Evolutionary conservation across 2,113 vertebrate genomes (phyloP).

Genomic region (Empidonax traillii): DNA sequence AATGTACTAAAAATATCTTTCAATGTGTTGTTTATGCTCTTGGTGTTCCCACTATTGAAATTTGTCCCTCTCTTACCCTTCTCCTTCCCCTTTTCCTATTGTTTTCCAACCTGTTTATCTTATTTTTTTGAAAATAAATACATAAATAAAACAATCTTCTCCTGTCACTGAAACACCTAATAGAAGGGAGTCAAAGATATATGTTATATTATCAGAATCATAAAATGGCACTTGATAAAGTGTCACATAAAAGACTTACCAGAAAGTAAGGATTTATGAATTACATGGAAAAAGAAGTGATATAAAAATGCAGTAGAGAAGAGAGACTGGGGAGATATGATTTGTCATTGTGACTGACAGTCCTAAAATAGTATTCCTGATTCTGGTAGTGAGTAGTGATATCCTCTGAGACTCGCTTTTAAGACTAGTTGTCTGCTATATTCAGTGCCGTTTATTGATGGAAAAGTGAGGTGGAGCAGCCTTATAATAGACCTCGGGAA

Average conservation of each 20-base stretch:
- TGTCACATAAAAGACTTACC: constrained; percentile 29
- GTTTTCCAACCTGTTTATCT: not conserved
- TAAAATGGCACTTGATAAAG: constrained; percentile 48
- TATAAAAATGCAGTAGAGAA: constrained; percentile 33
- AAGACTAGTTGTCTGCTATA: not conserved
- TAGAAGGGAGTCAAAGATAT: not conserved
- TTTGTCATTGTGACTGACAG: constrained; percentile 64
- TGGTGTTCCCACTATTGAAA: not conserved
- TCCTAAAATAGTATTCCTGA: constrained; percentile 9
- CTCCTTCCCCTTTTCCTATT: not conserved
- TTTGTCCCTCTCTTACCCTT: not conserved
- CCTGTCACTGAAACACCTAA: not conserved
- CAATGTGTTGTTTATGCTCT: not conserved
- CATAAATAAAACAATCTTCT: not conserved
- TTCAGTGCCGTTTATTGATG: not conserved
- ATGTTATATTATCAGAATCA: constrained; percentile 1
- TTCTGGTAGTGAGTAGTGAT: not conserved
- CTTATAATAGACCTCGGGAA: not conserved
- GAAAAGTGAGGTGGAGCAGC: not conserved
- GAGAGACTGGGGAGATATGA: constrained; percentile 9
- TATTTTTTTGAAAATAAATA: not conserved
- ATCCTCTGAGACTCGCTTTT: constrained; percentile 11
- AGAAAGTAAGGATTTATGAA: constrained; percentile 54
- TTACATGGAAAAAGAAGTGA: constrained; percentile 19
- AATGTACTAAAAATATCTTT: not conserved